Evolutionary conservation across 2,113 vertebrate species (phyloP), one percentile per base, ranked within the genome.

Genomic region (Oryzias melastigma): DNA sequence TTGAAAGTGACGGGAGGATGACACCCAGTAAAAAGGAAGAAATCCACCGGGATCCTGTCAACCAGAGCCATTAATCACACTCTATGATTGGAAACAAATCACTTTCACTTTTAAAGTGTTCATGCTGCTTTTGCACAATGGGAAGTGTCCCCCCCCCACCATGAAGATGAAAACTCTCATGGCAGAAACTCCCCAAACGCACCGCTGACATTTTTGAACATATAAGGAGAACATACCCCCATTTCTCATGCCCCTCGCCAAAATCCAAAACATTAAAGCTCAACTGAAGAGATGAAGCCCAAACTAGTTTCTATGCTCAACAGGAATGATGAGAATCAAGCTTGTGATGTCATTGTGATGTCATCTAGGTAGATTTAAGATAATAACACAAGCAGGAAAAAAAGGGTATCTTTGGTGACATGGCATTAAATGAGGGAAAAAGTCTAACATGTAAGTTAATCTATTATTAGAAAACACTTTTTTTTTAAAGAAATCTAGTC

Each of bases 191-290:
- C 85, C 84, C 82, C 40, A 46, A 82, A 62, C 58, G 10, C 71
- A 20, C 6, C 1, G 15, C 1, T 90, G 87, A 85, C 81, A 87
- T 91, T 90, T 87, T 27, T 67, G 53, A 58, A 74, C 76, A 74
- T 41, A 44, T 7, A 35, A 35, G 58, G 57, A 62, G 62, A 82
- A 83, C 71, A 76, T 4, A 67, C 44, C 8, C 7, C 1, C 40
- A 27, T 56, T 40, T 68, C 59, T 25, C 25, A 25, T 25, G 25
- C 7, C 29, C 27, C 27, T 7, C 27, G 2, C 29, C 29, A 27
- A 5, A 10, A 7, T 35, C 7, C 7, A 8, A 10, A 35, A 35
- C 29, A 35, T 7, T 35, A 8, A 40, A 25, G 52, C 1, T 6
- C 41, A 14, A 3, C 17, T 20, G 24, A 43, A 45, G 58, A 57